Percentiles rank a stretch among this genome's conserved stretches.
These are phyloP conservation scores for Palythoa heliodiscus DNA, from an alignment of 92 coral and sea anemone species.

Conservation along the genomic window DNA sequence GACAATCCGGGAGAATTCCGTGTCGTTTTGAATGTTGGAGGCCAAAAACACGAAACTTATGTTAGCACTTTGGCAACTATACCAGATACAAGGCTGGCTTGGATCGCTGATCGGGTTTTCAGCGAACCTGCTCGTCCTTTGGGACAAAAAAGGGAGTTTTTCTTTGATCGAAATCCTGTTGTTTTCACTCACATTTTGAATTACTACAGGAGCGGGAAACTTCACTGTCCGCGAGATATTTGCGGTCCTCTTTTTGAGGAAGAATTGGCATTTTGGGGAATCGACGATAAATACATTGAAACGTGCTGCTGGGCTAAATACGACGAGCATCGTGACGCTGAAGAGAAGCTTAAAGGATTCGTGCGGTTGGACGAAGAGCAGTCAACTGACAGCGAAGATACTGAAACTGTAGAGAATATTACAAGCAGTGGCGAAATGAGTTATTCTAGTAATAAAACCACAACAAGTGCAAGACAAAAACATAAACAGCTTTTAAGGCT, in stretches of 20 bases:
- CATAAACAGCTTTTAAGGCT: slow-evolving; percentile 49
- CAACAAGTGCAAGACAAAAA: slow-evolving; percentile 42
- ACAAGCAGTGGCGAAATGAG: slow-evolving; percentile 83
- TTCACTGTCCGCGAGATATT: slow-evolving; percentile 96
- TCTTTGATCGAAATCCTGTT: slow-evolving; percentile 94
- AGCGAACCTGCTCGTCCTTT: slow-evolving; percentile 77
- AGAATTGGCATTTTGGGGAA: slow-evolving; percentile 94
- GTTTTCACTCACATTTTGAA: slow-evolving; percentile 94
- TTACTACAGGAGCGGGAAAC: slow-evolving; percentile 94
- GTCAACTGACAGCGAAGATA: slow-evolving; percentile 65
- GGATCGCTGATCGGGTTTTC: slow-evolving; percentile 91
- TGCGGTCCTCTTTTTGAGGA: slow-evolving; percentile 98
- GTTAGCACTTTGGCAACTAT: slow-evolving; percentile 89
- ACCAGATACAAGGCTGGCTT: slow-evolving; percentile 93
- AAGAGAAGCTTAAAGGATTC: slow-evolving; percentile 92
- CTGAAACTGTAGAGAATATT: slow-evolving; percentile 72
- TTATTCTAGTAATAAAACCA: slow-evolving; percentile 45
- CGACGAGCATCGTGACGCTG: slow-evolving; percentile 97
- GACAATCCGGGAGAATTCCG: slow-evolving; percentile 91
- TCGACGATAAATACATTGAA: slow-evolving; percentile 93
- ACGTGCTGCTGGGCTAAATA: slow-evolving; percentile 99
- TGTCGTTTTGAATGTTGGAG: slow-evolving; percentile 90
- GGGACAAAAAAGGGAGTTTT: slow-evolving; percentile 87
- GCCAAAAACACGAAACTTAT: slow-evolving; percentile 95
- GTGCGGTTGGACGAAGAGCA: slow-evolving; percentile 79